Evolutionary conservation across 1,140 invertebrate genomes (phyloP).

Genomic region (Drosophila ficusphila): DNA sequence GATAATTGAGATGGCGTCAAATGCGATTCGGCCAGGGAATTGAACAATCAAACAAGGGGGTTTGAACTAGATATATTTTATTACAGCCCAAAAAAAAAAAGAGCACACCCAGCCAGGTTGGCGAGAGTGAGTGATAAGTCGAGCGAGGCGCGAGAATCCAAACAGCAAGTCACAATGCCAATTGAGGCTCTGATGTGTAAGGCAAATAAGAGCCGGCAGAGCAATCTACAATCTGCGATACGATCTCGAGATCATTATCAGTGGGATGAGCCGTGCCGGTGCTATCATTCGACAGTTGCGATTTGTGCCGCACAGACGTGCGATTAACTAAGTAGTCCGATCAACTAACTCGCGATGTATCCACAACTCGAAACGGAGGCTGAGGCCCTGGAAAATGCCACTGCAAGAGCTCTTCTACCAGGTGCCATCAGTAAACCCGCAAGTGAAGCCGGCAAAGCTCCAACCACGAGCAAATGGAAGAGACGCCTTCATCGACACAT

Average conservation of each 20-base stretch:
- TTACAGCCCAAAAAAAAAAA: constrained; percentile 16
- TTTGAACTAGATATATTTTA: constrained; percentile 39
- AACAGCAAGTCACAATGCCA: constrained; percentile 15
- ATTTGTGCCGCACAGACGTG: constrained; percentile 42
- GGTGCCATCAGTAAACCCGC: constrained; percentile 15
- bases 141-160: constrained; percentile 4
- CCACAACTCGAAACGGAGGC: constrained; percentile 61
- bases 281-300: constrained; percentile 55
- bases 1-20: constrained; percentile 46
- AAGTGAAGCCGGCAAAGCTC: constrained; percentile 21
- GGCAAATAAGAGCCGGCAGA: constrained; percentile 41
- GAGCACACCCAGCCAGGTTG: background rate
- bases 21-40: too few species aligned
- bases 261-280: constrained; percentile 14
- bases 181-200: constrained; percentile 60
- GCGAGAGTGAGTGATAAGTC: constrained; percentile 6
- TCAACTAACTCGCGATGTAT: constrained; percentile 40
- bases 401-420: constrained; percentile 38
- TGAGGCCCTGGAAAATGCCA: constrained; percentile 51
- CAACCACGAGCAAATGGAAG: constrained; percentile 39
- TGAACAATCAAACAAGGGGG: constrained; percentile 28
- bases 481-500: constrained; percentile 51
- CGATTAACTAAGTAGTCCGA: background rate
- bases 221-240: constrained; percentile 14
- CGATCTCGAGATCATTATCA: constrained; percentile 48